Evolutionary conservation across 2,113 vertebrate genomes (phyloP).

Genomic region (Dolichotis patagonum): DNA sequence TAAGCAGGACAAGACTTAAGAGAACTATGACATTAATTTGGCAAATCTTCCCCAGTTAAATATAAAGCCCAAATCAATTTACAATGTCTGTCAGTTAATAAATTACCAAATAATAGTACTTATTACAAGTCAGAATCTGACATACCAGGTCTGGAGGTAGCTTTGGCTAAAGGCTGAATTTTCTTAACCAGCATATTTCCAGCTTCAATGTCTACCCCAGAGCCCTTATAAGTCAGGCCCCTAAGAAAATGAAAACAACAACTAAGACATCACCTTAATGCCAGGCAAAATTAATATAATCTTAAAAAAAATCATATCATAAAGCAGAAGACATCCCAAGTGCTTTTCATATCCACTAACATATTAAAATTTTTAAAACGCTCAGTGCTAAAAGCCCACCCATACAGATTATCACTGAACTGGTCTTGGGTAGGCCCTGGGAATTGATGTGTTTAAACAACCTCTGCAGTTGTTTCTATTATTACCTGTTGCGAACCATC

Average conservation of each 20-base stretch:
- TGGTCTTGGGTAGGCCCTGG: neutral
- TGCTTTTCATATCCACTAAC: neutral
- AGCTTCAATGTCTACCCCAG: slow-evolving; percentile 96
- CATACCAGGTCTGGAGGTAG: slow-evolving; percentile 94
- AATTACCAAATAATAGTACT: neutral
- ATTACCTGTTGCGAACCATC: neutral
- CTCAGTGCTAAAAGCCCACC: neutral
- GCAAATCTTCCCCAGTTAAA: neutral
- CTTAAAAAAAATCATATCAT: neutral
- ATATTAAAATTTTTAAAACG: neutral
- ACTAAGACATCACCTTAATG: neutral
- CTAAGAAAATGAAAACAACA: slow-evolving; percentile 83
- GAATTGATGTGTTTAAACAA: neutral
- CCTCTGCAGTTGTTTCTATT: neutral
- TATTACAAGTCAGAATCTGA: neutral
- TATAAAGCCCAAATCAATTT: neutral
- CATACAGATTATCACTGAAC: neutral
- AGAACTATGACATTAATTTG: neutral
- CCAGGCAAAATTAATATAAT: neutral
- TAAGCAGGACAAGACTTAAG: neutral
- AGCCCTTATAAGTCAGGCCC: slow-evolving; percentile 95
- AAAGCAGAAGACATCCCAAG: neutral
- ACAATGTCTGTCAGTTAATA: neutral
- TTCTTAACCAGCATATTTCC: slow-evolving; percentile 94
- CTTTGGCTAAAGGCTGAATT: slow-evolving; percentile 96